Base-by-base conservation (phyloP, 1,140 invertebrate species). In the Drosophila takahashii region DNA sequence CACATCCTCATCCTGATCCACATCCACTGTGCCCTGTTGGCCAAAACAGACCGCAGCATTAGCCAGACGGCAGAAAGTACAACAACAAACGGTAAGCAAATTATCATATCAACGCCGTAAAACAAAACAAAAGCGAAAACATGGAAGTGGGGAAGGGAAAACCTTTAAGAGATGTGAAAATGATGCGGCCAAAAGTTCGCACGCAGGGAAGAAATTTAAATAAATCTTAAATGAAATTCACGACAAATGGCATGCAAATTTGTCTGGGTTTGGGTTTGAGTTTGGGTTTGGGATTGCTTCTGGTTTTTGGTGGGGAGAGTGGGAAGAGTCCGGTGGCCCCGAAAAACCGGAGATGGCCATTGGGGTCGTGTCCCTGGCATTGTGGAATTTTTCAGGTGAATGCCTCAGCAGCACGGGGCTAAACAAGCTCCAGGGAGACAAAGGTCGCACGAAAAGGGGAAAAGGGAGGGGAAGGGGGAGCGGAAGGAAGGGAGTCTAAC, bases 201-300 rank as follows among this genome's bases (percentile, higher is more conserved):
- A 76, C 52, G 47, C 62, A 67, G 26, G 29, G 15, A 54, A 26
- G 45, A 76, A 84, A 84, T 84, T 84, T 84, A 84, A 84, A 84
- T 84, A 84, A 84, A 84, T 85, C 77, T 85, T 73, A 72, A 84
- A 84, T 84, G 66, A 84, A 84, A 84, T 76, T 84, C 81, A 79
- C 65, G 65, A 76, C 76, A 84, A 84, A 85, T 80, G 81, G 81
- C 61, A 77, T 71, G 81, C 81, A 80, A 84, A 84, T 84, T 84
- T 85, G 48, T 53, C 60, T 36, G 51, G 47, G 48, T 54, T 27
- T 39, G 39, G 13, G 37, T 32, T n/a, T 36, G 51, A 44, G 48
- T 54, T 27, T 39, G 39, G 13, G 37, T 32, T n/a, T 16, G n/a
- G 7, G n/a, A 9, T 42, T 8, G 42, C 36, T 37, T 37, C 3